These are phyloP conservation scores for Muscicapa comitata DNA, from an alignment of 2,797 vertebrate species.

Conservation along the genomic window DNA sequence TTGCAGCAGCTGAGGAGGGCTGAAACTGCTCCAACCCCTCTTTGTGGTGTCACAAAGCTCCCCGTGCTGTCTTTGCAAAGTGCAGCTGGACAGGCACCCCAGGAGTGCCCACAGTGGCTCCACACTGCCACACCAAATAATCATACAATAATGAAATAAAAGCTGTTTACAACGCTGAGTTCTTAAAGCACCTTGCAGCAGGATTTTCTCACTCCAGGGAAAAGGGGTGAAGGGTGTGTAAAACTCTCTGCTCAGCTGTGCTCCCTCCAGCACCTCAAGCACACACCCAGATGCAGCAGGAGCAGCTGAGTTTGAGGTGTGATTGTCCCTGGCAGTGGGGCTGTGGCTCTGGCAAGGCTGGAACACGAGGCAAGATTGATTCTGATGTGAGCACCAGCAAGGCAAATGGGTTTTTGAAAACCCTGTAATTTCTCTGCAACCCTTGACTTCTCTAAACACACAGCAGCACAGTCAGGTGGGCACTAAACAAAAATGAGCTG, in stretches of 20 bases:
- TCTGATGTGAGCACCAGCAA: slow-evolving; percentile 69
- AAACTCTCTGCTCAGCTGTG: neutral
- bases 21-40: accelerated
- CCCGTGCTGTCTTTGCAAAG: accelerated
- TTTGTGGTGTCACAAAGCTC: accelerated
- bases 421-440: slow-evolving; percentile 76
- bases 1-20: accelerated
- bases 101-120: neutral
- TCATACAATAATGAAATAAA: accelerated
- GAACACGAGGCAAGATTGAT: slow-evolving; percentile 66
- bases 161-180: accelerated
- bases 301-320: slow-evolving; percentile 1
- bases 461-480: slow-evolving; percentile 73
- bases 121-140: accelerated
- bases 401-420: slow-evolving; percentile 80
- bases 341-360: slow-evolving; percentile 33
- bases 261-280: neutral
- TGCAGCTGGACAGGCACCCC: neutral
- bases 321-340: neutral
- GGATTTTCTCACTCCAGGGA: accelerated
- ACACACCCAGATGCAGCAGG: neutral
- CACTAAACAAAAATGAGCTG: slow-evolving; percentile 72
- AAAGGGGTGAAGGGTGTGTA: neutral
- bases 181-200: neutral
- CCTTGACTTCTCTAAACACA: slow-evolving; percentile 79